Percentiles rank a stretch among this genome's conserved stretches.
Evolutionary conservation across 2,888 invertebrate genomes (phyloP).

Genomic region (Hecatera dysodea): DNA sequence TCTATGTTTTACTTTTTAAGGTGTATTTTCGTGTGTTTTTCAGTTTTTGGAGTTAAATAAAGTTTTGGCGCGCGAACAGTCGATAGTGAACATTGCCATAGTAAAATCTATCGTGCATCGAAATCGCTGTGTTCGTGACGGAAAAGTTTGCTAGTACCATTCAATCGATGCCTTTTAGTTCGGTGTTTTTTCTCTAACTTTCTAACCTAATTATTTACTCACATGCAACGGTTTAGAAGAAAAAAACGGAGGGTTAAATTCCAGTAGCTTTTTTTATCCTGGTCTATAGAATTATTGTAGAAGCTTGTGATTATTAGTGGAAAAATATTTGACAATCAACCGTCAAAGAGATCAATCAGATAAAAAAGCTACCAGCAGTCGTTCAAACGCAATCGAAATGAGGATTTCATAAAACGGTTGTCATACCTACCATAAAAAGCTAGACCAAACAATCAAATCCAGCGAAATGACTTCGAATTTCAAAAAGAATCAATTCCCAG

Average conservation of each 20-base stretch:
- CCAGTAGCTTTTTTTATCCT: background rate
- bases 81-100: constrained; percentile 77
- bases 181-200: constrained; percentile 71
- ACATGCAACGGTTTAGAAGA: constrained; percentile 71
- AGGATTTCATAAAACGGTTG: constrained; percentile 36
- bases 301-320: background rate
- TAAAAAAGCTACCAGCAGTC: background rate
- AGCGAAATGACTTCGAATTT: constrained; percentile 61
- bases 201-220: constrained; percentile 84
- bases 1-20: constrained; percentile 63
- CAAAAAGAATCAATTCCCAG: constrained; percentile 64
- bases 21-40: constrained; percentile 64
- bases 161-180: constrained; percentile 85
- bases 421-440: constrained; percentile 22
- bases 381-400: constrained; percentile 25
- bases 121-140: constrained; percentile 83
- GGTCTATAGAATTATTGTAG: background rate
- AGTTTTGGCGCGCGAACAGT: constrained; percentile 69
- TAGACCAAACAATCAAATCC: constrained; percentile 41
- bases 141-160: constrained; percentile 77
- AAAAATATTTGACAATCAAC: background rate
- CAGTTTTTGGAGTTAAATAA: constrained; percentile 53
- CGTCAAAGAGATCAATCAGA: background rate
- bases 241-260: constrained; percentile 24
- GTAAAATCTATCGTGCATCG: constrained; percentile 88